Percentiles rank a stretch among this genome's conserved stretches.
phyloP scores from a whole-genome alignment of 2,797 vertebrate genomes.

The Xenops minutus region DNA sequence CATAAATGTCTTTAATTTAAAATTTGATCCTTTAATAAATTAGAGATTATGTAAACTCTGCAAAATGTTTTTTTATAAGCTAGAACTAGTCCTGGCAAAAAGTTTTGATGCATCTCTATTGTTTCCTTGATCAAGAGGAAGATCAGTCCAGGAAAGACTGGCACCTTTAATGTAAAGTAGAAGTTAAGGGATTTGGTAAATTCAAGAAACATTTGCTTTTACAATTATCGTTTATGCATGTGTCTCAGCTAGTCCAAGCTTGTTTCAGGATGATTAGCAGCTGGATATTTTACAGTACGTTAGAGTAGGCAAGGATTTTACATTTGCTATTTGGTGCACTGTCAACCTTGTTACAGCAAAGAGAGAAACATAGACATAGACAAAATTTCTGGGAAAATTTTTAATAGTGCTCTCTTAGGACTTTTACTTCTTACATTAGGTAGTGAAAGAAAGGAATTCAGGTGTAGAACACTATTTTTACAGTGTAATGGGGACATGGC shows the following conservation, averaged over 20 bases:
- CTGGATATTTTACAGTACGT: neutral
- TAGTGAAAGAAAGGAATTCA: neutral
- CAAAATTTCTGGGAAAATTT: neutral
- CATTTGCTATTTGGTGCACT: neutral
- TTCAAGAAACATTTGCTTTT: neutral
- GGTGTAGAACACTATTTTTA: neutral
- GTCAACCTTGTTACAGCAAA: neutral
- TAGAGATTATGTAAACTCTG: neutral
- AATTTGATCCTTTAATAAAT: neutral
- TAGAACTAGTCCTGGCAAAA: neutral
- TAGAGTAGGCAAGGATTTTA: neutral
- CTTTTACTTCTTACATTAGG: neutral
- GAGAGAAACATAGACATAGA: neutral
- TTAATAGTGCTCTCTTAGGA: neutral
- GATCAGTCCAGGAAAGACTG: neutral
- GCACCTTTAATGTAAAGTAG: neutral
- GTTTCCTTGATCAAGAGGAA: neutral
- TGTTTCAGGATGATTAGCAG: neutral
- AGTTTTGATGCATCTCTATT: neutral
- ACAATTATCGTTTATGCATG: neutral
- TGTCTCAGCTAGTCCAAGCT: neutral
- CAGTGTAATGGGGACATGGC: neutral
- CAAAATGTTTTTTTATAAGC: neutral
- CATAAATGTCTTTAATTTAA: constrained; percentile 38
- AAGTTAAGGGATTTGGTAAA: neutral